A percentile compares a stretch with the other conserved stretches of the same genome.
phyloP scores from a whole-genome alignment of 1,140 invertebrate genomes.

The Drusus annulatus region DNA sequence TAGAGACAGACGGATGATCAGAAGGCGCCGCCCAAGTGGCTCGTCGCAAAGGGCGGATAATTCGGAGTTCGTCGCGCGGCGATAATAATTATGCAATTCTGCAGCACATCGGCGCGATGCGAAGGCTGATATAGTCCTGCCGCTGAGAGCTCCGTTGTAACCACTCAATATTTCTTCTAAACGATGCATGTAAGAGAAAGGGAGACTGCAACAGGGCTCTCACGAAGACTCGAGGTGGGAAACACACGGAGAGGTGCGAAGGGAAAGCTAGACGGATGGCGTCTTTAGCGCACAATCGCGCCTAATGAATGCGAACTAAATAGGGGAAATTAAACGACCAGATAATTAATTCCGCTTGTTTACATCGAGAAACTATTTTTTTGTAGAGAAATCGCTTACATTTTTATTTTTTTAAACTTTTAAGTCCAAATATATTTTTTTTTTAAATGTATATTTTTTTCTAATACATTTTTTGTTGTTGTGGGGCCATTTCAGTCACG shows the following conservation, averaged over 20 bases:
- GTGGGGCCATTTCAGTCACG: too few species aligned
- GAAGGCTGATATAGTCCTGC: not conserved
- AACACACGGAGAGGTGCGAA: not conserved
- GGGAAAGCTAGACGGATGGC: not conserved
- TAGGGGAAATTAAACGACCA: not conserved
- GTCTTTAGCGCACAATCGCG: not conserved
- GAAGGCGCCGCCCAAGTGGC: constrained; percentile 10
- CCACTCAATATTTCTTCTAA: not conserved
- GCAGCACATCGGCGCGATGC: too few species aligned
- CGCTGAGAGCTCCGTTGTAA: not conserved
- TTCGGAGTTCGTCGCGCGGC: constrained; percentile 14
- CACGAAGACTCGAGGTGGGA: not conserved
- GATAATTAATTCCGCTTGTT: not conserved
- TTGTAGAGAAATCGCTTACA: too few species aligned
- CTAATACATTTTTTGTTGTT: too few species aligned
- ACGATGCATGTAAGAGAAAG: not conserved
- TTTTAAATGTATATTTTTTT: too few species aligned
- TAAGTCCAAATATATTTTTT: too few species aligned
- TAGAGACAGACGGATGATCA: constrained; percentile 27
- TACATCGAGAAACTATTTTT: not conserved
- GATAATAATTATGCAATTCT: constrained; percentile 40
- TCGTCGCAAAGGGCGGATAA: constrained; percentile 23
- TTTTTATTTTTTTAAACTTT: too few species aligned
- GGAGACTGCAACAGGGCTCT: not conserved
- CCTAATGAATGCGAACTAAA: not conserved